These are phyloP conservation scores for Dasyprocta punctata DNA, from an alignment of 2,113 vertebrate species.

Conservation along the genomic window DNA sequence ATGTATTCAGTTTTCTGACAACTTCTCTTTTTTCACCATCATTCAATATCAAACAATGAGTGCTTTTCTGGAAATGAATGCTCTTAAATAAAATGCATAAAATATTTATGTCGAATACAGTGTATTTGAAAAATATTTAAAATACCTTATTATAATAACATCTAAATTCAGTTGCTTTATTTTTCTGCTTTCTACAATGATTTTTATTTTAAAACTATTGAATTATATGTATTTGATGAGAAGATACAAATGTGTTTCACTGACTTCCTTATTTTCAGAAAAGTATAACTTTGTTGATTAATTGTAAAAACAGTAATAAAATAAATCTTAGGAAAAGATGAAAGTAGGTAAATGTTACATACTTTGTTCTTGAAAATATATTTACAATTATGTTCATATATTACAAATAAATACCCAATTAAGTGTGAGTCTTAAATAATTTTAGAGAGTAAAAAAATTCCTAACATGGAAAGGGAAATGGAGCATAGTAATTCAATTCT, in stretches of 20 bases:
- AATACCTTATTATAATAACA: neutral
- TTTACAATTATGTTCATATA: neutral
- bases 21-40: neutral
- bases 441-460: slow-evolving; percentile 56
- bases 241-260: neutral
- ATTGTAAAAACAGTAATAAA: slow-evolving; percentile 60
- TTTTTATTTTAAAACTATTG: neutral
- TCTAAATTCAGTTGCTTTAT: neutral
- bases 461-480: slow-evolving; percentile 17
- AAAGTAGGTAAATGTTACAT: slow-evolving; percentile 44
- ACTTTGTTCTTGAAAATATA: slow-evolving; percentile 45
- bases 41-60: neutral
- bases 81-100: neutral
- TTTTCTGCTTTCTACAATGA: neutral
- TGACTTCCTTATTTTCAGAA: slow-evolving; percentile 69
- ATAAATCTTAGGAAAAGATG: slow-evolving; percentile 53
- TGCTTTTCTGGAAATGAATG: neutral
- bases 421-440: neutral
- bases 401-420: slow-evolving; percentile 2
- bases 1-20: neutral
- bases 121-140: slow-evolving; percentile 9
- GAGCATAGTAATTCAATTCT: slow-evolving; percentile 7
- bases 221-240: neutral
- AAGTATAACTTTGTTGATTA: slow-evolving; percentile 50
- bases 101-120: neutral